Evolutionary conservation across 2,797 vertebrate species (phyloP), one percentile per base, ranked within the genome.

Genomic region (Ibycter americanus): DNA sequence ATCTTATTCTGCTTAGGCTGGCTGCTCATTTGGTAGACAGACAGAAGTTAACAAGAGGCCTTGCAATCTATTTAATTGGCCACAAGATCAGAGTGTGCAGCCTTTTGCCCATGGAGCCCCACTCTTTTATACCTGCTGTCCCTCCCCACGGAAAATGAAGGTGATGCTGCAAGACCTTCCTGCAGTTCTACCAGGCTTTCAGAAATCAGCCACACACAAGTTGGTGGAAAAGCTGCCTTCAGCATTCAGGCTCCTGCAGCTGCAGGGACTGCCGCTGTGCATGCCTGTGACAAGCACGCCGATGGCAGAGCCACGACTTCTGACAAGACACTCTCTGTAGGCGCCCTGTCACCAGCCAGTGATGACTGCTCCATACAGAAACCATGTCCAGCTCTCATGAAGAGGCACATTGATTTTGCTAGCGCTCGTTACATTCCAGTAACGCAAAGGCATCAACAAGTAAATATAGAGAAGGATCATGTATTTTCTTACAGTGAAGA

Each of bases 351-450:
- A 36, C 52, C 87, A n/a, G 67, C 17, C 84, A 42, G 67, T 1
- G 91, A 10, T 2, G 1, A 4, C 56, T 5, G 72, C 70, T 62
- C 54, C 79, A 0, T 8, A 3, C 11, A 10, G 84, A 61, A 72
- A 42, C 44, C 42, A 0, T 27, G 10, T 77, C 71, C 74, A 8
- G 76, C 80, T 27, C 88, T 29, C 70, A 5, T 44, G 13, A 87
- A 83, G 78, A 31, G 72, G 0, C 4, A 4, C 73, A 76, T 5
- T 79, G 83, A 79, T 46, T 40, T 3, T 32, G 31, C 51, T 10
- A 36, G 32, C 0, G 3, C 49, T 32, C 4, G 0, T 38, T 4
- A 40, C 1, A 0, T 20, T 17, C 44, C 71, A 31, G 51, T 1
- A 17, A 7, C 0, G 1, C 21, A 8, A 42, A 78, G 25, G 26